Evolutionary conservation across 2,797 vertebrate genomes (phyloP), one percentile per base, ranked within the genome.

Genomic region (Scolopax bukidnonensis): DNA sequence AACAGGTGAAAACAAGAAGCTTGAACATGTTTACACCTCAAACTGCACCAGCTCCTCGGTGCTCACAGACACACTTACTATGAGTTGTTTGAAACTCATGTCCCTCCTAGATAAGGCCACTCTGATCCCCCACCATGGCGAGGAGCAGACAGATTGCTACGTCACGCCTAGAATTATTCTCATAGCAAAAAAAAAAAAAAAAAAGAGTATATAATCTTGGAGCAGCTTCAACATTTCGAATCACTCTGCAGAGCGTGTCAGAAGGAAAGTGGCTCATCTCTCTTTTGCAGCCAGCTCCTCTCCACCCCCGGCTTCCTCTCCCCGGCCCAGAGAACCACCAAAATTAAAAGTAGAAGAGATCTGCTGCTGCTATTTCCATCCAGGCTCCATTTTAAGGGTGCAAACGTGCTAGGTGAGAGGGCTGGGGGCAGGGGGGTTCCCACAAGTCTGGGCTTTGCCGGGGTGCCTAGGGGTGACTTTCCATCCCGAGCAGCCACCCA

Each of bases 281-380:
- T 78, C 82, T 91, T 80, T 68, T 59, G 68, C 64, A 96, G 56
- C 40, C 11, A 7, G 75, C 67, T 91, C 84, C 91, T 85, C 89
- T 67, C 91, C 91, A 83, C 94, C 91, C 91, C 75, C 92, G 10
- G 59, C 68, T 96, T 95, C 95, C 95, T 93, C 95, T 82, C 84
- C 82, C 71, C 64, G 17, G 64, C 81, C 84, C 93, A 45, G 61
- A 91, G 84, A 84, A 36, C 86, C 91, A 90, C 86, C 74, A 16
- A 77, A 91, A 91, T 30, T 45, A 92, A 90, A 83, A 85, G 79
- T 2, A 85, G 56, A 70, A 47, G 54, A 89, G 68, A 77, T 41
- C 68, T 53, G 48, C 71, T 53, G 76, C 84, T 85, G 61, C 87
- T 87, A 38, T 93, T 95, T 95, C 83, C 65, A 93, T 20, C 61